Evolutionary conservation across 2,113 vertebrate species (phyloP), one percentile per base, ranked within the genome.

Genomic region (Eulacestoma nigropectus): DNA sequence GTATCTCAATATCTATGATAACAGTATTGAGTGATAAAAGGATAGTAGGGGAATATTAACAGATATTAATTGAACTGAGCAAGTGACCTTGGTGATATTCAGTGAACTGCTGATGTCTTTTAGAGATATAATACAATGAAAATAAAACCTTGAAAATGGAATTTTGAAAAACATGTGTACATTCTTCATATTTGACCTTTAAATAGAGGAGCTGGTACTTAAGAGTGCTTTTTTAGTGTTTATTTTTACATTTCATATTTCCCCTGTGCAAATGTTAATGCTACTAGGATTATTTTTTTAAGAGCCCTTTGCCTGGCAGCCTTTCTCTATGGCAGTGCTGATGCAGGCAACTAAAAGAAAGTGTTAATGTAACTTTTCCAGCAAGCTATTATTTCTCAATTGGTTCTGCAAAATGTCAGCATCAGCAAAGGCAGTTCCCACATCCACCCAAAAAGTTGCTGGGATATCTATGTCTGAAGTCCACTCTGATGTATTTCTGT

Each of bases 231-330:
- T 93, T 90, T 50, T 83, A 52, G 19, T 64, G 19, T 53, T 81
- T 76, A 74, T 90, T 97, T 88, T 92, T 33, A 59, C 50, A 92
- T 92, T 77, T 73, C 13, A n/a, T 68, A 88, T 89, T 95, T 95
- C 42, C 84, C 55, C 63, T 73, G 20, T 64, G 74, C 33, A 93
- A 26, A 94, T 91, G 70, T 87, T 93, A 95, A 88, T 76, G 85
- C 42, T 68, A 78, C 47, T 80, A 93, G 17, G 70, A 41, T 65
- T 95, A 41, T 81, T 76, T 84, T 62, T 81, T 78, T 57, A 17
- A 91, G 93, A 95, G 30, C 30, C 30, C 11, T 89, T 87, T 85
- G 60, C 76, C 46, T 74, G n/a, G 64, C 74, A 56, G n/a, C 13
- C 17, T 72, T 87, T 89, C 46, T 75, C 11, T 82, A 9, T 67